phyloP scores from a whole-genome alignment of 2,113 vertebrate species.

The Struthio camelus region DNA sequence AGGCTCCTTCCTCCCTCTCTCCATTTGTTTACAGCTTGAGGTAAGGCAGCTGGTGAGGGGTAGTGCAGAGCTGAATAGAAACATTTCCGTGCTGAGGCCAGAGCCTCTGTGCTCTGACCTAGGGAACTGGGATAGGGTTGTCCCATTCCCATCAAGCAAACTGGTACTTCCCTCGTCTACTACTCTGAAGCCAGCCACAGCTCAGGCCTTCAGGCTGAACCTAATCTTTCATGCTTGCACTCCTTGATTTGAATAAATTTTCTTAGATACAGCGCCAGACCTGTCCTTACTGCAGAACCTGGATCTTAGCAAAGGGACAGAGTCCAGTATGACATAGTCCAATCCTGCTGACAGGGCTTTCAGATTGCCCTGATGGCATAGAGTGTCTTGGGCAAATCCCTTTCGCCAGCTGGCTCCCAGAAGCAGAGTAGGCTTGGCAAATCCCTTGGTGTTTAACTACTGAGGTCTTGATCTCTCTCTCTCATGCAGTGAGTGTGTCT shows the following conservation, averaged over 20 bases:
- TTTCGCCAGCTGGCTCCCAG: neutral
- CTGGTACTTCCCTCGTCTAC: fast-evolving
- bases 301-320: neutral
- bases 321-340: fast-evolving
- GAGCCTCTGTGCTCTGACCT: neutral
- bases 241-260: neutral
- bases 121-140: neutral
- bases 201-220: neutral
- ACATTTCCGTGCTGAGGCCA: neutral
- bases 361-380: fast-evolving
- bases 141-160: neutral
- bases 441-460: fast-evolving
- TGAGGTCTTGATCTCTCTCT: neutral
- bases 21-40: neutral
- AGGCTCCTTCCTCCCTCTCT: conserved; percentile 41
- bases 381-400: neutral
- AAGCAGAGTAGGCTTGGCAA: too few relatives aligned
- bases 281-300: neutral
- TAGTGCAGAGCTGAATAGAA: neutral
- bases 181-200: neutral
- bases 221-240: neutral
- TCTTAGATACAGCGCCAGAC: neutral
- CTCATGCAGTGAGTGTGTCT: neutral
- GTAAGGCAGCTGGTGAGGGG: conserved; percentile 31
- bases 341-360: neutral